Conservation (phyloP, 2,113 vertebrate genomes). For the Dasyprocta punctata region DNA sequence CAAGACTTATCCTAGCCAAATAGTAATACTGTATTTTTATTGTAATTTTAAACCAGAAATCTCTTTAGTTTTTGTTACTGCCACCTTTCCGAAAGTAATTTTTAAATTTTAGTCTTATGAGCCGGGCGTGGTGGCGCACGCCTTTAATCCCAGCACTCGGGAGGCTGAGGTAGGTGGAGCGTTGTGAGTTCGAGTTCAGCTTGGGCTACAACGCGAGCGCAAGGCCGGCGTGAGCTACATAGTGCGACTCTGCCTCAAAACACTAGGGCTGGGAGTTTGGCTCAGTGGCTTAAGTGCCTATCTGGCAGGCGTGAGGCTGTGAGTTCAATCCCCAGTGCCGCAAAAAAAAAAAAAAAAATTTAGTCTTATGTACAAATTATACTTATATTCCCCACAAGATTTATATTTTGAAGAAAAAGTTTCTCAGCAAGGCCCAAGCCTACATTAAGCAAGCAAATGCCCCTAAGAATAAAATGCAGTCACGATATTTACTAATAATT, state of each 20-base stretch:
- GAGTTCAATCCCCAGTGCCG: too few species aligned
- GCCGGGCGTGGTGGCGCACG: too few species aligned
- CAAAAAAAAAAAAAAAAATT: too few species aligned
- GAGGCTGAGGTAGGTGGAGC: too few species aligned
- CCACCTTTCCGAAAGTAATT: neutral
- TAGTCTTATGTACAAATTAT: neutral
- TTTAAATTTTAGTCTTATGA: neutral
- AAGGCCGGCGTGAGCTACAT: too few species aligned
- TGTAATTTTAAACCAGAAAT: neutral
- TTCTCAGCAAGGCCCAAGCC: neutral
- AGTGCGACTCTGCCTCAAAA: too few species aligned
- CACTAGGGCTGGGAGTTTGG: too few species aligned
- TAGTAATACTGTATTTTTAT: neutral
- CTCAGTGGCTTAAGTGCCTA: too few species aligned
- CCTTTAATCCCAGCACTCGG: too few species aligned
- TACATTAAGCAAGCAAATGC: neutral
- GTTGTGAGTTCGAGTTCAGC: too few species aligned
- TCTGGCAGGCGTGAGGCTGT: too few species aligned
- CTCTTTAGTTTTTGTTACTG: neutral
- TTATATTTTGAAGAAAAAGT: neutral
- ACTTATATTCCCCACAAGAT: neutral
- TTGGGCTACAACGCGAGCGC: too few species aligned
- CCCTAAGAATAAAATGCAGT: neutral
- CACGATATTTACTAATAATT: neutral
- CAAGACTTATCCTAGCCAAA: neutral